Evolutionary conservation across 2,113 vertebrate species (phyloP).

Genomic region (Solea senegalensis): DNA sequence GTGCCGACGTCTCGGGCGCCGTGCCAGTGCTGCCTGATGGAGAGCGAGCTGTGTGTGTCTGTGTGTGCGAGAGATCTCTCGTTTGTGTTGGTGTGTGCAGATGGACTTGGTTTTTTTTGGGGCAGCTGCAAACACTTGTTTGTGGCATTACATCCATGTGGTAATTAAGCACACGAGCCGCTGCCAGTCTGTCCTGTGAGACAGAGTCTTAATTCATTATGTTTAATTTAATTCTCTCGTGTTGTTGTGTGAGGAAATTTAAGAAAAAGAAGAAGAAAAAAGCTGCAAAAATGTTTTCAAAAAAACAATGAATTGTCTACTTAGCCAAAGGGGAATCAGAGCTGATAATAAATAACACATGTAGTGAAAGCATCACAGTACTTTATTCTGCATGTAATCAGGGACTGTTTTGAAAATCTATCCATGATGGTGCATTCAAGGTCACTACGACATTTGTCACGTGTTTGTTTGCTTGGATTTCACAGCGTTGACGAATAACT

Average conservation of each 20-base stretch:
- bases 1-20: constrained; percentile 72
- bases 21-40: constrained; percentile 71
- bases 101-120: constrained; percentile 4
- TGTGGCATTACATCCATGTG: constrained; percentile 57
- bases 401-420: background rate
- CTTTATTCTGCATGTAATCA: background rate
- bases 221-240: background rate
- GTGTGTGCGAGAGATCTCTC: constrained; percentile 3
- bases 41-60: constrained; percentile 40
- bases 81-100: constrained; percentile 63
- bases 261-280: background rate
- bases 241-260: background rate
- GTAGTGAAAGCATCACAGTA: background rate
- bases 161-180: constrained; percentile 32
- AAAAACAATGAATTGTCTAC: background rate
- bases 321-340: constrained; percentile 8
- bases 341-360: background rate
- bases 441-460: constrained; percentile 5
- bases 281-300: background rate
- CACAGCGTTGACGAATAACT: too few species aligned
- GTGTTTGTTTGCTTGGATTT: background rate
- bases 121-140: constrained; percentile 78
- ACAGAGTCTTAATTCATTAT: background rate
- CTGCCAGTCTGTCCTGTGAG: constrained; percentile 5
- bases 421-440: constrained; percentile 4